Evolutionary conservation across 2,113 vertebrate genomes (phyloP), one percentile per base, ranked within the genome.

Genomic region (Colinus virginianus): DNA sequence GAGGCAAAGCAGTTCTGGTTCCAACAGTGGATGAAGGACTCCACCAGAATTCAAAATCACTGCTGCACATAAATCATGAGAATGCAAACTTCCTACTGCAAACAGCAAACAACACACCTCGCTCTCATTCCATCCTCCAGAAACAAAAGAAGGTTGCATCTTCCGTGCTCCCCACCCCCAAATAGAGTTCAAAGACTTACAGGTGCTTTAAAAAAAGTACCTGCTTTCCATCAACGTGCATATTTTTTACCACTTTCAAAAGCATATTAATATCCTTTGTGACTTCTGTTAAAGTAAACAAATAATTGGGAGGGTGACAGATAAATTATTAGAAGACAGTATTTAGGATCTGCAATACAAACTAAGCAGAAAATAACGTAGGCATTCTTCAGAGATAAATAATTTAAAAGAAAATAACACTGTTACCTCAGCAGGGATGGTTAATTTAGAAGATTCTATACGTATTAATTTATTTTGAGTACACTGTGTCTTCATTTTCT

Each of bases 201-300:
- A 85, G 62, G 90, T 94, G 62, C 58, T 93, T 96, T 66, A 79
- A 91, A 83, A 90, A 90, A 92, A 67, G 40, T 17, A 66, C 10
- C 30, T 89, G 10, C 40, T 95, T 96, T 93, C 94, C 93, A 87
- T 92, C 79, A 82, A 42, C 79, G 62, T 94, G 78, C 49, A 89
- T 86, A 91, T 90, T 91, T 91, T 56, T 96, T 95, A 74, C 55
- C 19, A 74, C 63, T 96, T 97, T 95, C 92, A 96, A 95, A 96
- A 96, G 86, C 79, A 90, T 92, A 94, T 95, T 88, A 94, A 84
- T 91, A 88, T 94, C 34, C n/a, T 87, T 83, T 92, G 69, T 91
- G 74, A 94, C 92, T 96, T 93, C 71, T 81, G 84, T 79, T 95
- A 90, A 90, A 90, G 61, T 81, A 95, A 97, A 96, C 70, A 93